phyloP scores from a whole-genome alignment of 2,888 invertebrate species.

The Lycaena phlaeas region DNA sequence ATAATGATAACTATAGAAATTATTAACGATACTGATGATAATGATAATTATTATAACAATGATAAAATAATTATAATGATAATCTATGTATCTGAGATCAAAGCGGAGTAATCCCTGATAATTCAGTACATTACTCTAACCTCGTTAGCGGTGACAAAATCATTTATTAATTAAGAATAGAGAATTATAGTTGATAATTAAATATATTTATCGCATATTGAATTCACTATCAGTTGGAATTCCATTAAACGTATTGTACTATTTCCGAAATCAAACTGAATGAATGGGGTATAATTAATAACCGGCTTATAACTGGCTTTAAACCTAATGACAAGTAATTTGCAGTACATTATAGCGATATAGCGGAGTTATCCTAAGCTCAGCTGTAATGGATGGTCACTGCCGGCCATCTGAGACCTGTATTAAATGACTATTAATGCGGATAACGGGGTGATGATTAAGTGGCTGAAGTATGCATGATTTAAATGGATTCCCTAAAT shows the following conservation, averaged over 20 bases:
- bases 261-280: conserved; percentile 16
- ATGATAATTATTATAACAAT: too few species aligned
- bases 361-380: conserved; percentile 60
- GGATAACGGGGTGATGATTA: conserved; percentile 5
- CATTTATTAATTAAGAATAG: neutral
- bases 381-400: conserved; percentile 55
- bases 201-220: conserved; percentile 5
- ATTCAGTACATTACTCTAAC: too few species aligned
- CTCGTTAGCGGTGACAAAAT: too few species aligned
- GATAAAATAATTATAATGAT: too few species aligned
- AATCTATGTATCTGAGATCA: too few species aligned
- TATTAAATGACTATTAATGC: conserved; percentile 30
- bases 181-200: neutral
- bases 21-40: too few species aligned
- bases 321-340: conserved; percentile 57
- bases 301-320: conserved; percentile 36
- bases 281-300: conserved; percentile 39
- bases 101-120: too few species aligned
- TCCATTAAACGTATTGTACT: conserved; percentile 2
- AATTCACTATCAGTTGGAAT: conserved; percentile 1
- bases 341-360: conserved; percentile 54
- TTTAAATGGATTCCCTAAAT: too few species aligned
- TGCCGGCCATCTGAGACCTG: conserved; percentile 57
- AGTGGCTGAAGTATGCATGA: conserved; percentile 1
- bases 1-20: too few species aligned